Base-by-base conservation (phyloP, 2,113 vertebrate genomes). In the Peromyscus polionotus region DNA sequence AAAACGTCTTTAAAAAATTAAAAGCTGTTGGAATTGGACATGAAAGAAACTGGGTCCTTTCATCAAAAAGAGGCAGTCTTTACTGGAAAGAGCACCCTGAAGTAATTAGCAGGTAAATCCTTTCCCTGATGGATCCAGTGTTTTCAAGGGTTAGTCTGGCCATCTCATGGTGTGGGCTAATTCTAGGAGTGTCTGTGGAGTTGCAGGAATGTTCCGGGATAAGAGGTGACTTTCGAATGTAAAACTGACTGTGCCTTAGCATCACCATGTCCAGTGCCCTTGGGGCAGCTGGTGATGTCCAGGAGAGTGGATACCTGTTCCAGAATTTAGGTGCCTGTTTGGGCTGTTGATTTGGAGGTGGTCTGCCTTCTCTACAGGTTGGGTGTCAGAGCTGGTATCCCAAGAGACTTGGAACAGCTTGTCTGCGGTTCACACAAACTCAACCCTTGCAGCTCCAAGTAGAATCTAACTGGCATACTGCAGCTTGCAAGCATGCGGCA, bases 191-290 rank as follows among this genome's bases (percentile, higher is more conserved):
- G 42, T 76, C 24, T 93, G 63, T 88, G 72, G 33, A 63, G 76
- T 59, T 72, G 45, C 72, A 45, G 48, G 79, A 14, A 7, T 77
- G 90, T 85, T 85, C 61, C 81, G 48, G 94, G 76, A 57, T 42
- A 65, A 45, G 72, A 97, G 87, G 83, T 68, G 92, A 97, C 93
- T 95, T 97, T 65, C 17, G 97, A 98, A 98, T 98, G 97, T 98
- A 97, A 97, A 97, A 97, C 89, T 98, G 96, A 98, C 86, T 92
- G 98, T 98, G 98, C 98, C 98, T 98, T 98, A 98, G 96, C 77
- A 87, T 96, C 95, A 96, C 93, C 91, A 77, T 96, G 94, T 96
- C 96, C 70, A 36, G 3, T 84, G 73, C 57, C 84, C 70, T 91
- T 72, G 76, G 95, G 94, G 88, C 97, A 92, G 95, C 95, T 72